These are phyloP conservation scores for Melanostigma gelatinosum DNA, from an alignment of 2,113 vertebrate species.

Conservation along the genomic window DNA sequence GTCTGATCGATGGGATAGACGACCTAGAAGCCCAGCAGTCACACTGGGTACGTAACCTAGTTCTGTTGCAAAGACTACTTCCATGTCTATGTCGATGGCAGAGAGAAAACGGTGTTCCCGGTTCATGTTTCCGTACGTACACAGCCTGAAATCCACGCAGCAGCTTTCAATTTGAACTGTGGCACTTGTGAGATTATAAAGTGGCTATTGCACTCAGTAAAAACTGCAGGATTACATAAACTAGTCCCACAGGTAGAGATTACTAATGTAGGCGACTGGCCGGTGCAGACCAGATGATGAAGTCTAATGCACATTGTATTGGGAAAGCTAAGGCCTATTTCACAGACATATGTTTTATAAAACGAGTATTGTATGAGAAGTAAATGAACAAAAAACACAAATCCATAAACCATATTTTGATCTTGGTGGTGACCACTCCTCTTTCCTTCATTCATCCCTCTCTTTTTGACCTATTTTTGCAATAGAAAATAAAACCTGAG, in stretches of 20 bases:
- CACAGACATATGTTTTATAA: not conserved
- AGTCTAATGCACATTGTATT: not conserved
- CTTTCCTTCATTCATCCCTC: not conserved
- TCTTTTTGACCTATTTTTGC: not conserved
- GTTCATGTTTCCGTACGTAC: not conserved
- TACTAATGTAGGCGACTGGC: not conserved
- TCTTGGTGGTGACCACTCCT: not conserved
- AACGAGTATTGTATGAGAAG: not conserved
- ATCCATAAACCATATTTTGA: not conserved
- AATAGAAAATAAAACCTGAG: not conserved
- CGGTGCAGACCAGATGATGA: not conserved
- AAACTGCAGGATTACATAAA: not conserved
- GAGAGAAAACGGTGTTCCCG: no score
- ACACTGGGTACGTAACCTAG: not conserved
- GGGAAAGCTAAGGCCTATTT: not conserved
- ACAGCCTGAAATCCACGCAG: not conserved
- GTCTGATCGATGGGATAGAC: no score
- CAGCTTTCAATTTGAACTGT: not conserved
- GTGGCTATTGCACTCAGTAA: not conserved
- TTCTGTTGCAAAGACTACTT: not conserved
- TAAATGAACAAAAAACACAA: not conserved
- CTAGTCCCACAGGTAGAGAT: not conserved
- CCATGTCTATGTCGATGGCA: not conserved
- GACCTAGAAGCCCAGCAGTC: not conserved
- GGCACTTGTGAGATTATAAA: not conserved